Evolutionary conservation across 2,888 invertebrate genomes (phyloP).

Genomic region (Taenaris catops): DNA sequence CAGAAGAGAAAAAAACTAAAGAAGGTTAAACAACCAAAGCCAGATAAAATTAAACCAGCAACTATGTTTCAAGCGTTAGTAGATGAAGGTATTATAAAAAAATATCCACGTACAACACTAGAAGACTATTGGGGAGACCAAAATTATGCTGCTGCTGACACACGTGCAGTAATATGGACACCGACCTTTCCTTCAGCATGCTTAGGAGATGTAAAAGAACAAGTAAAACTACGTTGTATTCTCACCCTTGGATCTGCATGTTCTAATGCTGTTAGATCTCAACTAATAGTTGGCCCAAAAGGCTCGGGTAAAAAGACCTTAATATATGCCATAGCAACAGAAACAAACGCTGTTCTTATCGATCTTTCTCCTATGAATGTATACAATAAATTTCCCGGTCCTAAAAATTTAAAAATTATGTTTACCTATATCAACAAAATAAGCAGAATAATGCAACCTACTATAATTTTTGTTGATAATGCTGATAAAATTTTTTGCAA

Average conservation of each 20-base stretch:
- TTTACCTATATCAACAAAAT: slow-evolving; percentile 84
- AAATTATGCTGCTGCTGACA: slow-evolving; percentile 80
- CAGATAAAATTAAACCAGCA: slow-evolving; percentile 80
- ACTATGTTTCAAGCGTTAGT: slow-evolving; percentile 87
- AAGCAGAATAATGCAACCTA: slow-evolving; percentile 84
- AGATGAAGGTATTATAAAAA: slow-evolving; percentile 83
- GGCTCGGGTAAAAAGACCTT: slow-evolving; percentile 86
- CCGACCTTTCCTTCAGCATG: slow-evolving; percentile 72
- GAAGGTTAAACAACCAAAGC: slow-evolving; percentile 77
- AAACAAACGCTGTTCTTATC: slow-evolving; percentile 87
- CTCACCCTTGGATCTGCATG: slow-evolving; percentile 74
- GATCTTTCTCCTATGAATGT: slow-evolving; percentile 86
- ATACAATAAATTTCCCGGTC: slow-evolving; percentile 84
- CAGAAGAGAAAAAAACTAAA: slow-evolving; percentile 58
- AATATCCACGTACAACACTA: slow-evolving; percentile 79
- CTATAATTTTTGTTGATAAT: slow-evolving; percentile 84
- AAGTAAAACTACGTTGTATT: slow-evolving; percentile 80
- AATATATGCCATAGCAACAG: slow-evolving; percentile 86
- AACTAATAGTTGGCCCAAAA: slow-evolving; percentile 85
- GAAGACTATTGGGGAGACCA: slow-evolving; percentile 85
- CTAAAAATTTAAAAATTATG: slow-evolving; percentile 83
- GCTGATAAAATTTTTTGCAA: slow-evolving; percentile 85
- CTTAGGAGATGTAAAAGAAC: slow-evolving; percentile 81
- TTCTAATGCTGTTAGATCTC: slow-evolving; percentile 70
- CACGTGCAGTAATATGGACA: slow-evolving; percentile 56